Evolutionary conservation across 37 sponge, comb jelly and placozoan species (phyloP), one percentile per base, ranked within the genome.

Genomic region (Agelas oroides): DNA sequence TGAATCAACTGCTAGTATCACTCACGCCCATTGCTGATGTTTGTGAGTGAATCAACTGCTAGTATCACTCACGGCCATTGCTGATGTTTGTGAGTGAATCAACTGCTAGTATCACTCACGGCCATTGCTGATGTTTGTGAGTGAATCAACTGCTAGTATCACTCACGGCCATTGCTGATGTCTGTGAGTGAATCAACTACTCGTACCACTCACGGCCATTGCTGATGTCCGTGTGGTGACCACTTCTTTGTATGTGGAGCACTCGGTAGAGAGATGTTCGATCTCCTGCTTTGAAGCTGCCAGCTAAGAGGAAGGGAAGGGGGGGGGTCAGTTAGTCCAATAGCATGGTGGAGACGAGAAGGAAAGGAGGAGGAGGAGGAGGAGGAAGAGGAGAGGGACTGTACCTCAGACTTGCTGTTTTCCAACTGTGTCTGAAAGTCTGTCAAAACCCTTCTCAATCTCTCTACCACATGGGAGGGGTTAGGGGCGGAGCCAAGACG

Each of bases 171-270:
- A n/a, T n/a, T n/a, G n/a, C n/a, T n/a, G n/a, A n/a, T n/a, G n/a
- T n/a, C n/a, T n/a, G n/a, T n/a, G n/a, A n/a, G n/a, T n/a, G n/a
- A n/a, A n/a, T n/a, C n/a, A n/a, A n/a, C n/a, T n/a, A n/a, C n/a
- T n/a, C n/a, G n/a, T 46, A 46, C 46, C 61, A 76, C 76, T 76
- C 60, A 76, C 76, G 25, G 76, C 60, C 32, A 59, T 76, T 18
- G 60, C 76, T 25, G 60, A 17, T 58, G 76, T 59, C 61, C 76
- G 24, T 5, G 76, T 21, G 18, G 76, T 59, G 36, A 76, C 59
- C 34, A 76, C 60, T 21, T 76, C 76, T 59, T 35, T 55, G 60
- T 76, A 76, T 2, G 34, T 76, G 60, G 35, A 32, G 20, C 76
- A 76, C 60, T 76, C 76, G 2, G 21, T 14, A 53, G 73, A 73